Evolutionary conservation across 2,797 vertebrate species (phyloP), one percentile per base, ranked within the genome.

Genomic region (Tokudaia muenninki): DNA sequence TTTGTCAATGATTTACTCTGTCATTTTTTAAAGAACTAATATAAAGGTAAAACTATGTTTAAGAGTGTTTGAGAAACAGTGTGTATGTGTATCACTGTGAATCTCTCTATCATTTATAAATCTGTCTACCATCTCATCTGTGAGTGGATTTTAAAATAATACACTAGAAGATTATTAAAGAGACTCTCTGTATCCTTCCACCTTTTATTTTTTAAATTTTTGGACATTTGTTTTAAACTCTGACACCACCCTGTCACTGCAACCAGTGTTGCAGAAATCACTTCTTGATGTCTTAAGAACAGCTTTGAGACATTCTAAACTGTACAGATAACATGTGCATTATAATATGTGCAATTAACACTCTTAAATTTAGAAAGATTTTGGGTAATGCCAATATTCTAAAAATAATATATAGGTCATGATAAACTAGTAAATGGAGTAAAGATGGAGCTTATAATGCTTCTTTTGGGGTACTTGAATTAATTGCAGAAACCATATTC

Each of bases 331-430:
- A 41, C 9, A 29, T 21, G 1, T 86, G 34, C 88, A 24, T 94
- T 79, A 82, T 59, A 34, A 74, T 88, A 70, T 19, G 14, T 14
- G 92, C 44, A 95, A 29, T 92, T 90, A 94, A 26, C 14, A 47
- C 19, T 44, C 87, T 55, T 93, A 89, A 91, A 95, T 65, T 95
- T 92, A 96, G 79, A 80, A 3, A 91, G 67, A 16, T n/a, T 93
- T 94, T 90, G 52, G 81, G 10, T 92, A 91, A 94, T 94, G 55
- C 50, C 78, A 94, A 8, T 87, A 92, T 90, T 96, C 44, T 91
- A 95, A 94, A 96, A 94, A 80, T 94, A 90, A 77, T 55, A 65
- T 57, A 55, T 65, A 72, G 55, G 22, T 63, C 96, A 94, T 88
- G 24, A 91, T 77, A 79, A 44, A 91, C 3, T 87, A 96, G 67